Conservation (phyloP, 2,113 vertebrate genomes). For the Hirundichthys speculiger region DNA sequence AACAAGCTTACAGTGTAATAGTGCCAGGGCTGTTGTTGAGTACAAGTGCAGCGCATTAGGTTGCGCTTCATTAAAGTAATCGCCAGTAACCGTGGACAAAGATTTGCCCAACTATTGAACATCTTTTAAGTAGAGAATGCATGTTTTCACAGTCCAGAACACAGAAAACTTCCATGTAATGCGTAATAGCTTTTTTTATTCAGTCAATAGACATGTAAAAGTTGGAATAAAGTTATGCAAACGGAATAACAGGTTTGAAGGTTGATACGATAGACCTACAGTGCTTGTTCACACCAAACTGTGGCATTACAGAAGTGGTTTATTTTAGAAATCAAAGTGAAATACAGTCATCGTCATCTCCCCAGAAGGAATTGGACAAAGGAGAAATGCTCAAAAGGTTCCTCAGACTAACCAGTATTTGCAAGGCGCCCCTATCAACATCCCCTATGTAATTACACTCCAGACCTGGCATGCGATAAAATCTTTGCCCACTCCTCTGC, state of each 20-base stretch:
- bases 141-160: background rate
- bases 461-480: slow-evolving; percentile 36
- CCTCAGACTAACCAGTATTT: slow-evolving; percentile 13
- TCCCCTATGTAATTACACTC: slow-evolving; percentile 57
- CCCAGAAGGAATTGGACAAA: slow-evolving; percentile 17
- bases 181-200: slow-evolving; percentile 2
- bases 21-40: slow-evolving; percentile 30
- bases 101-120: background rate
- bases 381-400: slow-evolving; percentile 13
- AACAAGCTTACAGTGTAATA: slow-evolving; percentile 42
- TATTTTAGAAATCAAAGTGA: slow-evolving; percentile 45
- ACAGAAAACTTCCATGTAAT: background rate
- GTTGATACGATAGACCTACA: background rate
- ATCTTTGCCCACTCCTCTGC: slow-evolving; percentile 20
- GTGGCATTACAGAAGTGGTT: slow-evolving; percentile 18
- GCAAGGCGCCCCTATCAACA: slow-evolving; percentile 43
- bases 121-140: background rate
- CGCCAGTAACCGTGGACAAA: slow-evolving; percentile 7
- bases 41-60: slow-evolving; percentile 35
- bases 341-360: slow-evolving; percentile 20
- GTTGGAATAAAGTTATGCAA: too few relatives aligned
- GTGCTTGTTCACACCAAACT: slow-evolving; percentile 28
- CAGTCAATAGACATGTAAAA: background rate
- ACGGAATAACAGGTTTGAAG: slow-evolving; percentile 14
- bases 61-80: slow-evolving; percentile 19